These are phyloP conservation scores for Alethe diademata DNA, from an alignment of 2,113 vertebrate species.

Conservation along the genomic window DNA sequence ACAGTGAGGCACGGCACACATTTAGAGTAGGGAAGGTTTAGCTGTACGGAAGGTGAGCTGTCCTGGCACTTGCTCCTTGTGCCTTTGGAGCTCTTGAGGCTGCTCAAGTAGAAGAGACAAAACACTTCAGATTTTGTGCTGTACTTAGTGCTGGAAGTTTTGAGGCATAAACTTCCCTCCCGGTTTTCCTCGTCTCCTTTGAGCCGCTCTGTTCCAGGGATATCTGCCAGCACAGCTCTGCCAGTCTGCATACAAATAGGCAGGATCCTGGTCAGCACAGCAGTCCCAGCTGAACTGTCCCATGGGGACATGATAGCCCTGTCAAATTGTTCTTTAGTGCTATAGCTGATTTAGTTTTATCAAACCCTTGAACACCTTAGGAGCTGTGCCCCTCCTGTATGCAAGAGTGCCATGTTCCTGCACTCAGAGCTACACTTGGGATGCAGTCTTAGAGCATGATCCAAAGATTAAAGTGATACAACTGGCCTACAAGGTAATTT, in stretches of 20 bases:
- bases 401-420: accelerated
- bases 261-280: background rate
- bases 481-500: background rate
- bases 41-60: background rate
- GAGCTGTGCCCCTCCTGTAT: background rate
- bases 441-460: background rate
- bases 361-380: background rate
- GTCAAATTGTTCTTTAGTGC: background rate
- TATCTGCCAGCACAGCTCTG: background rate
- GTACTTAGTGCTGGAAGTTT: background rate
- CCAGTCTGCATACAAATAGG: background rate
- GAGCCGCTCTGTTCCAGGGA: background rate
- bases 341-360: background rate
- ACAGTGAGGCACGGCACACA: accelerated
- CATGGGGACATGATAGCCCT: accelerated
- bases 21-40: background rate
- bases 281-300: background rate
- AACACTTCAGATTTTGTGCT: background rate
- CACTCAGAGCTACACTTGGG: accelerated
- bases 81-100: background rate
- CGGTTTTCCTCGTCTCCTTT: background rate
- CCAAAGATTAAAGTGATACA: background rate
- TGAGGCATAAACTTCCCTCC: background rate
- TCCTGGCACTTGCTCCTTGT: background rate
- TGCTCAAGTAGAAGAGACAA: background rate